A percentile compares a stretch with the other conserved stretches of the same genome.
phyloP scores from a whole-genome alignment of 2,113 vertebrate genomes.

The Serilophus lunatus region DNA sequence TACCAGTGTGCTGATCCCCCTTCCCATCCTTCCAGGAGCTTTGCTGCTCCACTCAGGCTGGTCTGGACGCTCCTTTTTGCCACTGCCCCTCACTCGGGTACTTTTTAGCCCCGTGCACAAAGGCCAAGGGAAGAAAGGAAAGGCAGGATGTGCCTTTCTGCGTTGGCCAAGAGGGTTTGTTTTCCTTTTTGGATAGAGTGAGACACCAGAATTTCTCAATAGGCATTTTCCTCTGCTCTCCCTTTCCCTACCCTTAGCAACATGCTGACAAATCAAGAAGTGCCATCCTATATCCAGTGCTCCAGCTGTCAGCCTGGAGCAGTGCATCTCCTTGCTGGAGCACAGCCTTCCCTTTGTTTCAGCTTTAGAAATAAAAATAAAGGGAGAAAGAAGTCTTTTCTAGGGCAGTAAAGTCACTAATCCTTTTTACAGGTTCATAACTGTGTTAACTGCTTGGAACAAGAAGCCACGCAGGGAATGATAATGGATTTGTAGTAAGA shows the following conservation, averaged over 20 bases:
- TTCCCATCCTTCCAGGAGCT: background rate
- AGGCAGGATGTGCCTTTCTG: background rate
- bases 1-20: background rate
- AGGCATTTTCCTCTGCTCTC: conserved; percentile 1
- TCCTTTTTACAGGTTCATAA: conserved; percentile 14
- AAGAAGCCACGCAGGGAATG: background rate
- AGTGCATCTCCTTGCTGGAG: background rate
- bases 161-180: background rate
- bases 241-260: conserved; percentile 14
- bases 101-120: background rate
- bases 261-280: conserved; percentile 49
- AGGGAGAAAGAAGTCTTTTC: background rate
- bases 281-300: conserved; percentile 20
- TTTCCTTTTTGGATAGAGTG: background rate
- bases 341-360: conserved; percentile 29
- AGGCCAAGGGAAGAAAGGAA: background rate
- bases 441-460: background rate
- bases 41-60: background rate
- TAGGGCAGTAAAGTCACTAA: background rate
- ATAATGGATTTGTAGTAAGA: background rate
- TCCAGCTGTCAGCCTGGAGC: conserved; percentile 32
- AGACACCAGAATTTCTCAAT: conserved; percentile 21
- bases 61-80: fast-evolving
- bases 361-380: conserved; percentile 15
- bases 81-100: background rate